phyloP scores from a whole-genome alignment of 2,888 invertebrate species.

The Gnatocerus cornutus region DNA sequence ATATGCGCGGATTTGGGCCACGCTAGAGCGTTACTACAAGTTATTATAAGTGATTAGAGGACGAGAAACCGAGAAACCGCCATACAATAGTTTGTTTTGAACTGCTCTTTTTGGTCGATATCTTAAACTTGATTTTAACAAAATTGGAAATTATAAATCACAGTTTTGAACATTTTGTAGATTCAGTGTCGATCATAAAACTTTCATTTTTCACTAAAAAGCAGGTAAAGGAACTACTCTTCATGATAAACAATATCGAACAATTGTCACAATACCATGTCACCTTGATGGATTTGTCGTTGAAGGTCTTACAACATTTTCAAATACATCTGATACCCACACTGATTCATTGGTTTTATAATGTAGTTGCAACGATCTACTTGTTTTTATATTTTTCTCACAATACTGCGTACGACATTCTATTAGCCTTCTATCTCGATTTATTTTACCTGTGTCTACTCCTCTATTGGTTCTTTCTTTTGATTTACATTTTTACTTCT shows the following conservation, averaged over 20 bases:
- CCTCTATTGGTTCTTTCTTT: conserved; percentile 3
- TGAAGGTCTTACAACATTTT: conserved; percentile 4
- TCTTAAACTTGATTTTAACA: no score
- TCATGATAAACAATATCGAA: neutral
- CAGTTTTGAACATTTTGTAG: no score
- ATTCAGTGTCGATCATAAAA: no score
- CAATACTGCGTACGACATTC: neutral
- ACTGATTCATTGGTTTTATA: conserved; percentile 6
- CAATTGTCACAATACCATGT: conserved; percentile 1
- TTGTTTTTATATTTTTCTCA: neutral
- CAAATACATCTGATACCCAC: neutral
- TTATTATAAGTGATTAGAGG: no score
- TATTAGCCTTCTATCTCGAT: neutral
- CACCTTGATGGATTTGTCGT: neutral
- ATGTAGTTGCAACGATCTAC: conserved; percentile 9
- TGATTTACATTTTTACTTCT: neutral
- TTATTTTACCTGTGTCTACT: neutral
- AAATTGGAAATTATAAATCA: no score
- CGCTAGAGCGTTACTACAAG: no score
- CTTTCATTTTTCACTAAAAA: no score
- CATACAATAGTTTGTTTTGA: no score
- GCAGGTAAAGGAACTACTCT: no score
- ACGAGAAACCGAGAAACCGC: no score
- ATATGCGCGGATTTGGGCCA: no score
- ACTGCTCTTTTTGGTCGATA: no score